Base-by-base conservation (phyloP, 2,888 invertebrate species). In the Raillietiella orientalis region DNA sequence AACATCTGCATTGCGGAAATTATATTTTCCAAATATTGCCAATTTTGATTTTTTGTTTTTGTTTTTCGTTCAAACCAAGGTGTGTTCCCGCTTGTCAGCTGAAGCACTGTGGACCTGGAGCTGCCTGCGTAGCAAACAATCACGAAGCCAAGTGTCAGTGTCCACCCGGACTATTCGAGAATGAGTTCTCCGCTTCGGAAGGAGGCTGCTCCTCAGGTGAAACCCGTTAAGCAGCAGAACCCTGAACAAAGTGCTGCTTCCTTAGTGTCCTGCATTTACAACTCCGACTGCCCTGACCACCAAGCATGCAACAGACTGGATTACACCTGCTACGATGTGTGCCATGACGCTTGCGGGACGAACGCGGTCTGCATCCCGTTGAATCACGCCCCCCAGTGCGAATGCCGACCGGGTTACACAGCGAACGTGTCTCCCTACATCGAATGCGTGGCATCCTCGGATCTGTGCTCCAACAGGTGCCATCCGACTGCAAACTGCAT, bases 81-180 rank as follows among this genome's bases (percentile, higher is more conserved):
- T 79, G 79, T 41, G 49, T 60, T 34, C 56, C 70, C 2, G 72
- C 72, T 21, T 82, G 82, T 41, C 64, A 66, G 33, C 56, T 57
- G 21, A 46, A 66, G 1, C 53, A 55, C 24, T 82, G 82, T 42
- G 82, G 79, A 2, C 71, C 74, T 1, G 65, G 69, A 34, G 75
- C 82, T 5, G 54, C 79, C 11, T 82, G 82, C 40, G 58, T 75
- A 5, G 70, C 72, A 3, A 74, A 77, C 38, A 79, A 79, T 40
- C 79, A 82, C 42, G 66, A 66, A 9, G 69, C 74, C 1, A 66
- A 71, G 43, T 82, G 82, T 40, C 70, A 74, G 38, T 82, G 82
- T 41, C 77, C 77, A 11, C 63, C 69, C 5, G 79, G 79, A 11
- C 61, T 69, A 2, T 79, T 62, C 41, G 65, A n/a, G n/a, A n/a